A percentile compares a stretch with the other conserved stretches of the same genome.
Conservation (phyloP, 1,140 invertebrate genomes). For the Drosophila pectinifera region DNA sequence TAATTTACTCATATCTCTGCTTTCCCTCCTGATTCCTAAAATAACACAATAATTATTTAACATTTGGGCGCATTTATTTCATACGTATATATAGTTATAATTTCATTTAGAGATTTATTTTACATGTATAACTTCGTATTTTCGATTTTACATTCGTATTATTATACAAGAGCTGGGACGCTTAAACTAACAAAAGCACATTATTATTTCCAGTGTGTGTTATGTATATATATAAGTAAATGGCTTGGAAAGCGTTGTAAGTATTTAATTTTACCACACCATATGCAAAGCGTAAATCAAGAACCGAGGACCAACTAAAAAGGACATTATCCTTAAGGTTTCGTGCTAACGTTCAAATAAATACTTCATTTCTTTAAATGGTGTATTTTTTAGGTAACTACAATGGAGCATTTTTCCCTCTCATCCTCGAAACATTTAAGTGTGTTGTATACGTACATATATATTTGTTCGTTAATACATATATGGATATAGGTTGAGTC, state of each 20-base stretch:
- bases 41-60: conserved; percentile 19
- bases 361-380: conserved; percentile 21
- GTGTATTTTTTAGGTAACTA: conserved; percentile 52
- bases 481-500: conserved; percentile 57
- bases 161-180: conserved; percentile 71
- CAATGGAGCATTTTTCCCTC: conserved; percentile 68
- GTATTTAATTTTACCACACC: conserved; percentile 80
- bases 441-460: conserved; percentile 17
- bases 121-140: conserved; percentile 51
- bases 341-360: conserved; percentile 50
- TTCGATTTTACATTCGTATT: conserved; percentile 31
- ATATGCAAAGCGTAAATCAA: conserved; percentile 69
- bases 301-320: conserved; percentile 21
- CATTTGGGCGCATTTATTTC: conserved; percentile 60
- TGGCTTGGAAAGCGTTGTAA: conserved; percentile 10
- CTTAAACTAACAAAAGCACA: conserved; percentile 67
- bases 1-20: not conserved
- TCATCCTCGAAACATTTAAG: conserved; percentile 66
- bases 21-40: not conserved
- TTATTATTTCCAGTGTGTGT: conserved; percentile 18
- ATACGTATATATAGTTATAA: conserved; percentile 43
- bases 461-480: conserved; percentile 13
- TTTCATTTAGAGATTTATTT: conserved; percentile 48
- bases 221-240: conserved; percentile 8
- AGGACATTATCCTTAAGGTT: conserved; percentile 15